Base-by-base conservation (phyloP, 2,113 vertebrate species). In the Onychostruthus taczanowskii region DNA sequence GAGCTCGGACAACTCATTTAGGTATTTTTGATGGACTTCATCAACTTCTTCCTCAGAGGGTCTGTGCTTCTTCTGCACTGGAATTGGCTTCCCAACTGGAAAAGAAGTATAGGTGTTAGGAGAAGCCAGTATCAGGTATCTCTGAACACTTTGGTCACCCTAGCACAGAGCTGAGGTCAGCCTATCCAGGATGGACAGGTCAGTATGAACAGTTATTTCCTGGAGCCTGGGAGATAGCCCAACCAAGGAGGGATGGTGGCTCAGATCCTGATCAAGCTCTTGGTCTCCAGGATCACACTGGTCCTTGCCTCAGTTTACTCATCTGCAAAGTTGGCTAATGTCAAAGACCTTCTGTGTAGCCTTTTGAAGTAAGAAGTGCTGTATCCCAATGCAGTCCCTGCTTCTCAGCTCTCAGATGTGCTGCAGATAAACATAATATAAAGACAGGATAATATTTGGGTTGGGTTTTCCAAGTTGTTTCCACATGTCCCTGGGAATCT, bases 11-110 rank as follows among this genome's bases (percentile, higher is more conserved):
- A 99, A 97, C 80, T 99, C 98, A 0, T 98, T 90, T 73, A 99
- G 97, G 76, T 99, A 99, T 22, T 49, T 96, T 91, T 98, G 94
- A 62, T 99, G 99, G 37, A 99, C 67, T 56, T 28, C 77, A 24
- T 99, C 95, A 5, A 99, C 98, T 4, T 99, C 98, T 61, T 98
- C 98, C 0, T 83, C 24, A 0, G 98, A 98, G 3, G 99, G 99
- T 30, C 85, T 97, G 24, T 47, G 7, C 1, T 94, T 99, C 97
- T 91, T 98, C 92, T 96, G 75, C 87, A 99, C 99, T 59, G 92
- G 94, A 14, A 99, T 99, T 12, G 99, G 99, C 78, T 98, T 98
- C 16, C 99, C 99, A 52, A 99, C 99, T 98, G 93, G 30, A 96
- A 98, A 91, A 77, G 16, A 94, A 90, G 75, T 12, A 63, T 5